phyloP scores from a whole-genome alignment of 2,113 vertebrate genomes.

The Hemiscyllium ocellatum region DNA sequence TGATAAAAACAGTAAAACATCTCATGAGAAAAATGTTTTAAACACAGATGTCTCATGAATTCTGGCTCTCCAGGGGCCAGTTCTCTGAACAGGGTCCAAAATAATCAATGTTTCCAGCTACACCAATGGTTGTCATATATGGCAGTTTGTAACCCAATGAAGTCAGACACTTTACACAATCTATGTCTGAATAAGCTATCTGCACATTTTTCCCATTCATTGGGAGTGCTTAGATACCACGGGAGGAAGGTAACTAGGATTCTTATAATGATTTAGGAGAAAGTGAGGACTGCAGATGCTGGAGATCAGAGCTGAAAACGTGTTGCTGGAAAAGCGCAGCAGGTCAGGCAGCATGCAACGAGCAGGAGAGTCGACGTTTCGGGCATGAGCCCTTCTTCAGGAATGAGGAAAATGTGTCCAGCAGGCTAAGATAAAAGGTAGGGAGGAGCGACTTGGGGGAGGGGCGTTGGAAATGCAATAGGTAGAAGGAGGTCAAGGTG shows the following conservation, averaged over 20 bases:
- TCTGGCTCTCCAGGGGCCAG: not conserved
- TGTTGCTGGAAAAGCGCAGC: too few species aligned
- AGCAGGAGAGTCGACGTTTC: too few species aligned
- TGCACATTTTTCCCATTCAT: not conserved
- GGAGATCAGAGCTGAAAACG: too few species aligned
- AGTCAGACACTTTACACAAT: not conserved
- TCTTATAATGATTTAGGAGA: not conserved
- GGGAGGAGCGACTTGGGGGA: too few species aligned
- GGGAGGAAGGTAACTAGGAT: not conserved
- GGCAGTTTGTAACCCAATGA: not conserved
- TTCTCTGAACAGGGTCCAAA: not conserved
- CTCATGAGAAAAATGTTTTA: not conserved
- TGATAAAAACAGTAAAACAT: not conserved
- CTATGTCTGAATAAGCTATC: not conserved
- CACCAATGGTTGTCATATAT: not conserved
- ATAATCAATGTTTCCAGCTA: slow-evolving; percentile 11
- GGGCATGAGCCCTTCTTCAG: too few species aligned
- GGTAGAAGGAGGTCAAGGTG: too few species aligned
- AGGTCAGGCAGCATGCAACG: too few species aligned
- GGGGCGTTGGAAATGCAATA: too few species aligned
- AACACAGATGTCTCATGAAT: not conserved
- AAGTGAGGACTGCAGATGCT: too few species aligned
- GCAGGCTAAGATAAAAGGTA: too few species aligned
- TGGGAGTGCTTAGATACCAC: not conserved
- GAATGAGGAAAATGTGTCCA: too few species aligned